Evolutionary conservation across 2,888 invertebrate species (phyloP).

Genomic region (Taphrorychus bicolor): DNA sequence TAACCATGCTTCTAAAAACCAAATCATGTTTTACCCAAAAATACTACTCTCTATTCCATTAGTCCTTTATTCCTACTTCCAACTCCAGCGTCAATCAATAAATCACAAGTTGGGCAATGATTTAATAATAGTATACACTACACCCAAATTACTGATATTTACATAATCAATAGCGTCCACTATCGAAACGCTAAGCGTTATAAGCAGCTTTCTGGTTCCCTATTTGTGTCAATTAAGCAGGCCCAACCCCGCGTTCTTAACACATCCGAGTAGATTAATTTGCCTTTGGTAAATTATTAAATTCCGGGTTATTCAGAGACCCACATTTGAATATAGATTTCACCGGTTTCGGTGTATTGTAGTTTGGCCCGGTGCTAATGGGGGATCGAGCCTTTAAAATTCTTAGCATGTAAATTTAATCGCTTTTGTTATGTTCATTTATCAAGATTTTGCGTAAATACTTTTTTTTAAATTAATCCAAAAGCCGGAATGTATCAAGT

Average conservation of each 20-base stretch:
- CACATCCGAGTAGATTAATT: slow-evolving; percentile 10
- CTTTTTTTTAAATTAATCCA: slow-evolving; percentile 16
- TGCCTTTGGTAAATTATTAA: slow-evolving; percentile 10
- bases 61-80: too few relatives aligned
- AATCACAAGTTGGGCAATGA: not conserved
- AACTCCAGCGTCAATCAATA: too few relatives aligned
- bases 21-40: too few relatives aligned
- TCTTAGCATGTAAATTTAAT: too few relatives aligned
- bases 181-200: slow-evolving; percentile 1
- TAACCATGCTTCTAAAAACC: too few relatives aligned
- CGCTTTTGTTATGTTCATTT: too few relatives aligned
- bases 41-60: too few relatives aligned
- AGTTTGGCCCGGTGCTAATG: not conserved
- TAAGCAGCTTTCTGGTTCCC: slow-evolving; percentile 8
- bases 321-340: slow-evolving; percentile 8
- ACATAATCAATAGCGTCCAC: slow-evolving; percentile 7
- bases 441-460: slow-evolving; percentile 1
- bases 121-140: not conserved
- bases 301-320: not conserved
- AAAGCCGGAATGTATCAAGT: not conserved
- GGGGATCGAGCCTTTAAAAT: not conserved
- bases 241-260: slow-evolving; percentile 8
- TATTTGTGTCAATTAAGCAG: slow-evolving; percentile 10
- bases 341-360: not conserved
- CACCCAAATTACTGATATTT: not conserved